Evolutionary conservation across 2,888 invertebrate species (phyloP), one percentile per base, ranked within the genome.

Genomic region (Scrobipalpa costella): DNA sequence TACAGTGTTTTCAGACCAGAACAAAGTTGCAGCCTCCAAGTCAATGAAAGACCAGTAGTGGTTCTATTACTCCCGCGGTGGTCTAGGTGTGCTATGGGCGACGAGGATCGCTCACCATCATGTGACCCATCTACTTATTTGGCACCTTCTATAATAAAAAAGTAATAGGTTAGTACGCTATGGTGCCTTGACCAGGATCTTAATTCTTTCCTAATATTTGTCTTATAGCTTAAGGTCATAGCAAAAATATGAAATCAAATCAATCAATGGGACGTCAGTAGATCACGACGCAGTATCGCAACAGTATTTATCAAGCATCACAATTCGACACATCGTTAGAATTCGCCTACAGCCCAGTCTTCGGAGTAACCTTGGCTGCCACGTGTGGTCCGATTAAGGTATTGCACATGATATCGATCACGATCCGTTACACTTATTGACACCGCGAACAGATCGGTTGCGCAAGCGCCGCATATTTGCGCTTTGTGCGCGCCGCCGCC

Each of bases 361-460:
- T 55, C 63, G 68, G 65, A 68, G 76, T 68, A 27, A 27, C 79
- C 79, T 78, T 77, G 78, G 68, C 63, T 62, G 63, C 67, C 78
- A 81, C 81, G 79, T 85, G 83, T 80, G 83, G 79, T 78, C 77
- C 73, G 69, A 73, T 74, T 69, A 73, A 70, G 66, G 67, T 71
- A 65, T 66, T 70, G 74, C 73, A 77, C 75, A 76, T 71, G 67
- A 60, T 67, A 73, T 73, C 74, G 72, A 71, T 70, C 78, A 75
- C 76, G 75, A 77, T 72, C 74, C 72, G 74, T 71, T 75, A 74
- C 73, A 73, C 72, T 73, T 72, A 76, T 76, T 73, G 76, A 77
- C 76, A 71, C 70, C 65, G 63, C 65, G 64, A 63, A 55, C 67
- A 63, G 63, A 65, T 65, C 67, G 61, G 64, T 84, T 85, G 81